Evolutionary conservation across 2,113 vertebrate genomes (phyloP).

Genomic region (Erythrolamprus reginae): DNA sequence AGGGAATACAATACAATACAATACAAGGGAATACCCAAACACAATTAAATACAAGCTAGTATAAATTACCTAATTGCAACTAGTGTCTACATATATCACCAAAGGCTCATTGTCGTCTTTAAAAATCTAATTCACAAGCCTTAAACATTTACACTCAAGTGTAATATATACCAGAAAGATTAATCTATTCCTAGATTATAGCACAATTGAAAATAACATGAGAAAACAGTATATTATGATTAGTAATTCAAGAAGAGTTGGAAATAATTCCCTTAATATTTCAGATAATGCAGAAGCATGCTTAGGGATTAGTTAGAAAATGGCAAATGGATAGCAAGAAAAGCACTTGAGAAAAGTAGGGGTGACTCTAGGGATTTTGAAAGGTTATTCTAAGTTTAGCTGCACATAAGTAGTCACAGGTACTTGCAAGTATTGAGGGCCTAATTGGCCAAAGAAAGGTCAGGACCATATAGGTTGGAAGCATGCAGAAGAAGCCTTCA

Average conservation of each 20-base stretch:
- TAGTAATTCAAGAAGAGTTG: not conserved
- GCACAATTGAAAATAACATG: not conserved
- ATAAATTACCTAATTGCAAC: not conserved
- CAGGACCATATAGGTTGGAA: not conserved
- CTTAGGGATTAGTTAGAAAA: not conserved
- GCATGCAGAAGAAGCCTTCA: not conserved
- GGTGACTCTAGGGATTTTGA: not conserved
- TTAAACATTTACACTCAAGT: not conserved
- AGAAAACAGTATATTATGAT: not conserved
- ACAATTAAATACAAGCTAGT: not conserved
- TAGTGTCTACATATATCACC: not conserved
- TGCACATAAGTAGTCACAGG: not conserved
- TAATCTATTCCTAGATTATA: not conserved
- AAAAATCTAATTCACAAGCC: not conserved
- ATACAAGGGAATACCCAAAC: not conserved
- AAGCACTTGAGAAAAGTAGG: not conserved
- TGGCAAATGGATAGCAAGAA: not conserved
- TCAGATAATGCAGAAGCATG: not conserved
- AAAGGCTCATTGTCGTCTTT: not conserved
- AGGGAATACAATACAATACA: too few species aligned
- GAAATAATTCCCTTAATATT: not conserved
- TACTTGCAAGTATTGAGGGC: not conserved
- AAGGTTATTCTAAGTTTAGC: not conserved
- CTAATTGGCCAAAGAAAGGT: not conserved
- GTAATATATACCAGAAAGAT: not conserved